phyloP scores from a whole-genome alignment of 2,888 invertebrate genomes.

The Ochropleura plecta region DNA sequence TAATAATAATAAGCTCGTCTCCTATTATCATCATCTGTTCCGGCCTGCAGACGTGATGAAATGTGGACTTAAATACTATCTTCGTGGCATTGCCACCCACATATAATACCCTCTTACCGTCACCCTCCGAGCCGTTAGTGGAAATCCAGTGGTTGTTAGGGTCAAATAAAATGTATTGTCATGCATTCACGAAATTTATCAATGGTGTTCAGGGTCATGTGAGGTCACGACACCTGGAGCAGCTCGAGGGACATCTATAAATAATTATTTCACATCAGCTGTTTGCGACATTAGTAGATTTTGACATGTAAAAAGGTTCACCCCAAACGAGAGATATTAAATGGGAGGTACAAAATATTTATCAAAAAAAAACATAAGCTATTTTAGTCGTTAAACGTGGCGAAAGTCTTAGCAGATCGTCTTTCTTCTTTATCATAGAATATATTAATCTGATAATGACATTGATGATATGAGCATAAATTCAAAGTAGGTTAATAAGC shows the following conservation, averaged over 20 bases:
- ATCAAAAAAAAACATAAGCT: background rate
- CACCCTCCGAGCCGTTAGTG: background rate
- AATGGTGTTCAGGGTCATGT: background rate
- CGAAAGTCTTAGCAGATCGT: background rate
- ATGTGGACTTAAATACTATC: background rate
- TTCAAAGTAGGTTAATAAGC: too few relatives aligned
- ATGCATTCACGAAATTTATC: background rate
- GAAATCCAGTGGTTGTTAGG: background rate
- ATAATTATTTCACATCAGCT: background rate
- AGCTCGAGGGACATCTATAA: background rate
- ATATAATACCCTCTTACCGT: background rate
- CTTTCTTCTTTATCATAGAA: background rate
- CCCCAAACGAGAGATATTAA: background rate
- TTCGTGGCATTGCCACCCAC: background rate
- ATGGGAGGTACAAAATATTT: background rate
- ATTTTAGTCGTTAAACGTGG: background rate
- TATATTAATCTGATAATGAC: background rate
- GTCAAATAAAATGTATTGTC: conserved; percentile 10
- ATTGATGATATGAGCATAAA: too few relatives aligned
- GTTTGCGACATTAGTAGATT: background rate
- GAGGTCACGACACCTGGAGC: background rate
- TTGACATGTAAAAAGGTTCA: conserved; percentile 5
- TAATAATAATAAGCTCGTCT: background rate
- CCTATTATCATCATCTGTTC: background rate
- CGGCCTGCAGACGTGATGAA: background rate